Conservation (phyloP, 92 coral and sea anemone genomes). For the Bergia sp. region DNA sequence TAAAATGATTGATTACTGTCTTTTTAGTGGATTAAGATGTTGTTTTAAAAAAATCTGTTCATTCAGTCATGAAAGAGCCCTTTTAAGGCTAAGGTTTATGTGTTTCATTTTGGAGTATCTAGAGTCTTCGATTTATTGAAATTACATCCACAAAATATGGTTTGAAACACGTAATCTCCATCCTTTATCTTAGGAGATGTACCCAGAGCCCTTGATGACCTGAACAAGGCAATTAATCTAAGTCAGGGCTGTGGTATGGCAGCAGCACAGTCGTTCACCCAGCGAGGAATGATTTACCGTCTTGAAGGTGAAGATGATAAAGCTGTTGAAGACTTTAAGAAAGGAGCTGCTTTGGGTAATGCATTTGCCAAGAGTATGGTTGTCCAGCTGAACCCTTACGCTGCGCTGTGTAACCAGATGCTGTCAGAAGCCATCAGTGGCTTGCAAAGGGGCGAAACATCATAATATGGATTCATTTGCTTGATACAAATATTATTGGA, state of each 20-base stretch:
- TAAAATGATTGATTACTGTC: too few relatives aligned
- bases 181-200: slow-evolving; percentile 66
- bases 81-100: too few relatives aligned
- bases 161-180: too few relatives aligned
- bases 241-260: slow-evolving; percentile 70
- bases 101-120: too few relatives aligned
- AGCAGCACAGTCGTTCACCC: slow-evolving; percentile 93
- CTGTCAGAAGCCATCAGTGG: slow-evolving; percentile 84
- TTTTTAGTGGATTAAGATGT: too few relatives aligned
- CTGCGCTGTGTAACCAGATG: slow-evolving; percentile 99
- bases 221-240: slow-evolving; percentile 85
- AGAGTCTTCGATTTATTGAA: too few relatives aligned
- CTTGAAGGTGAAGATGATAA: slow-evolving; percentile 78
- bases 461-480: background rate
- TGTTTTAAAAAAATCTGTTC: too few relatives aligned
- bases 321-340: slow-evolving; percentile 79
- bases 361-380: slow-evolving; percentile 93
- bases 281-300: slow-evolving; percentile 84
- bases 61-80: too few relatives aligned
- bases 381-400: slow-evolving; percentile 92
- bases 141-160: too few relatives aligned
- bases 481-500: too few relatives aligned
- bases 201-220: slow-evolving; percentile 75
- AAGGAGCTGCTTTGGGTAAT: slow-evolving; percentile 88
- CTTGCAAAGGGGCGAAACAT: slow-evolving; percentile 43